Percentiles rank a stretch among this genome's conserved stretches.
Conservation (phyloP, 1,140 invertebrate genomes). For the Camponotus floridanus region DNA sequence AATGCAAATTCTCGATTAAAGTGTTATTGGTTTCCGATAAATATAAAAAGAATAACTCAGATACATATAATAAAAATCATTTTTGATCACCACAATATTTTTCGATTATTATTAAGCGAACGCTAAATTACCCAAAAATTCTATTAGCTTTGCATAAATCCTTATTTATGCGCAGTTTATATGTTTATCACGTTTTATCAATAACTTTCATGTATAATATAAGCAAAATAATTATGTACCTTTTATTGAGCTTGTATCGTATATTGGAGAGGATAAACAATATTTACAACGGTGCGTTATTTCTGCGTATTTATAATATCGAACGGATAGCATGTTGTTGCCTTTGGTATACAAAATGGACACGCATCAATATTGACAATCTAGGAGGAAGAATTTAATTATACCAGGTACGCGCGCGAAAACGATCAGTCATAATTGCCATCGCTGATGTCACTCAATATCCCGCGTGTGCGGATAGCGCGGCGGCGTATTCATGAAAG, state of each 20-base stretch:
- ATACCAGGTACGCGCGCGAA: conserved; percentile 46
- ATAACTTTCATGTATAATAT: not conserved
- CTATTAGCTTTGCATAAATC: conserved; percentile 12
- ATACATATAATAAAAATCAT: conserved; percentile 20
- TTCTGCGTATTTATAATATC: conserved; percentile 15
- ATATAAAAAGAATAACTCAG: conserved; percentile 9
- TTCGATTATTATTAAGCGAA: conserved; percentile 4
- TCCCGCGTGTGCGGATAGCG: conserved; percentile 13
- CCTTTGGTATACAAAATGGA: conserved; percentile 54
- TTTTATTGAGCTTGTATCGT: conserved; percentile 19
- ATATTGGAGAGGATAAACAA: conserved; percentile 42
- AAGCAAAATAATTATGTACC: not conserved
- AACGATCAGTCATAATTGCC: conserved; percentile 15
- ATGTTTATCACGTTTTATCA: conserved; percentile 4
- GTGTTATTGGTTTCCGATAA: conserved; percentile 44
- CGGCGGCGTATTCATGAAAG: conserved; percentile 45
- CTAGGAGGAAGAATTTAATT: conserved; percentile 13
- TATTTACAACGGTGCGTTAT: conserved; percentile 61
- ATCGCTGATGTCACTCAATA: not conserved
- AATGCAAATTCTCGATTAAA: conserved; percentile 40
- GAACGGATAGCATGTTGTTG: conserved; percentile 32
- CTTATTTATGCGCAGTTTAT: not conserved
- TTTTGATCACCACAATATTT: not conserved
- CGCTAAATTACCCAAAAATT: conserved; percentile 9
- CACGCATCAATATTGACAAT: conserved; percentile 28